phyloP scores from a whole-genome alignment of 2,888 invertebrate species.

The Mechanitis mazaeus region DNA sequence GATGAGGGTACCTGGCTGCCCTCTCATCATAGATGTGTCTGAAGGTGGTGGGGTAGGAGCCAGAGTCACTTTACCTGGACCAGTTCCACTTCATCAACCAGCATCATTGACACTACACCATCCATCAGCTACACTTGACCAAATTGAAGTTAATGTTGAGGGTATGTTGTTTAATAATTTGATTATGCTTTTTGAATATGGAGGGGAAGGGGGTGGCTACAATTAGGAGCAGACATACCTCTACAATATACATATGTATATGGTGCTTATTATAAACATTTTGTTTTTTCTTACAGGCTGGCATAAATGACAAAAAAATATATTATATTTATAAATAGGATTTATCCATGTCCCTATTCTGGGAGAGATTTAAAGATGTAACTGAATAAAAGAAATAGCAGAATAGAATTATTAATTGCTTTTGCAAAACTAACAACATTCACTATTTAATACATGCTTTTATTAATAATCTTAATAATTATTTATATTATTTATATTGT shows the following conservation, averaged over 20 bases:
- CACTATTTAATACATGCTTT: constrained; percentile 25
- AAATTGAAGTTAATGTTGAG: constrained; percentile 97
- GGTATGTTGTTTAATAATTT: constrained; percentile 75
- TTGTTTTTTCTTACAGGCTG: constrained; percentile 62
- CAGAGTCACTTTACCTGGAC: constrained; percentile 83
- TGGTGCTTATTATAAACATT: constrained; percentile 29
- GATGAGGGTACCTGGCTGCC: constrained; percentile 89
- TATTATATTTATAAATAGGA: constrained; percentile 1
- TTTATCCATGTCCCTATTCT: constrained; percentile 4
- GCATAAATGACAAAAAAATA: constrained; percentile 51
- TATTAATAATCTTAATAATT: constrained; percentile 7
- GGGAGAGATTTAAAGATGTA: constrained; percentile 23
- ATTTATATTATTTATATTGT: constrained; percentile 10
- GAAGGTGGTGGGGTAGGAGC: constrained; percentile 79
- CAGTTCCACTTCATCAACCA: constrained; percentile 82
- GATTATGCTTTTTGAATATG: not conserved
- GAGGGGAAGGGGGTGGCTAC: not conserved
- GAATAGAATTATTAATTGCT: constrained; percentile 20
- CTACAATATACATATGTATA: no score
- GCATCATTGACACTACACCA: constrained; percentile 85
- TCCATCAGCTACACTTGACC: constrained; percentile 92
- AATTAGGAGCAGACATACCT: no score
- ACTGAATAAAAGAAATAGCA: constrained; percentile 22
- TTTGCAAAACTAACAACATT: constrained; percentile 30
- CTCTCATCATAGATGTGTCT: constrained; percentile 88